Evolutionary conservation across 2,113 vertebrate genomes (phyloP), one percentile per base, ranked within the genome.

Genomic region (Xenotilapia caudafasciata): DNA sequence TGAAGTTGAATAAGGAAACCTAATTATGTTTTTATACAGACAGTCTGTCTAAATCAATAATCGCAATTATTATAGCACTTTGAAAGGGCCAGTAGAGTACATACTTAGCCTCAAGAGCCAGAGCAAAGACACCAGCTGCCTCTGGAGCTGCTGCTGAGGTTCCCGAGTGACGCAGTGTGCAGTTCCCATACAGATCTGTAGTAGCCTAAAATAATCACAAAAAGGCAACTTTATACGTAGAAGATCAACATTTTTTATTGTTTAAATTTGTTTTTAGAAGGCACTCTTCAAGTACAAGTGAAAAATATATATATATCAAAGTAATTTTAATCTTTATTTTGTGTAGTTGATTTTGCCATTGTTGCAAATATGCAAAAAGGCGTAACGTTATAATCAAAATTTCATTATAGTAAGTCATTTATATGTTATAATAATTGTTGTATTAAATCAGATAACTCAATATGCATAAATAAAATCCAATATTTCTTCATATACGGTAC

Each of bases 41-140:
- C 40, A 83, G 15, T 38, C 51, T 26, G 47, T 85, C 40, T 70
- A 38, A 87, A 80, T 80, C 21, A 84, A 26, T 81, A 79, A 84
- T 79, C 9, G 40, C 42, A 89, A 26, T 82, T 79, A 62, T 82
- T 77, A 70, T 5, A 86, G 47, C 40, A 62, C 53, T 77, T 79
- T 77, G 56, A 60, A 86, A 51, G 19, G 17, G 17, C 21, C 75
- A 86, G 56, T 73, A n/a, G 75, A 90, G 47, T 62, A 97, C 98
- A 81, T 98, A 99, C 99, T 99, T 99, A 88, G 99, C 98, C 94
- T 99, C 99, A 88, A 99, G 95, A 79, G 98, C 98, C 94, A 99
- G 93, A 60, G 99, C 98, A 58, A 99, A 99, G 87, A 99, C 99
- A 3, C 98, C 99, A 2, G 99, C 99, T 47, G 99, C 99, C 92